phyloP scores from a whole-genome alignment of 2,888 invertebrate genomes.

The Cheilosia soror region DNA sequence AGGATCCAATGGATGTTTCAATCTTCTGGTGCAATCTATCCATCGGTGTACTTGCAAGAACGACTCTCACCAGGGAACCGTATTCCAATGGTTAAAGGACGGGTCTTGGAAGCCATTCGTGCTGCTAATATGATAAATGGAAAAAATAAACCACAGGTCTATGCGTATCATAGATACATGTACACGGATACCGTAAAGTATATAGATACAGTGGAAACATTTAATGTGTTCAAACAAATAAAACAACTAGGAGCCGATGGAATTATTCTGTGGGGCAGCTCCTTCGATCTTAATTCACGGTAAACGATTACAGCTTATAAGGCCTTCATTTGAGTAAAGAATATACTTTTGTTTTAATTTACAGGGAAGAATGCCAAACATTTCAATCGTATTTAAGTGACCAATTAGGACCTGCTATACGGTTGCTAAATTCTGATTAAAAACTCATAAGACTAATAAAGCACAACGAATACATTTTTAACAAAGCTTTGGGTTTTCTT shows the following conservation, averaged over 20 bases:
- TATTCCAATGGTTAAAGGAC: constrained; percentile 53
- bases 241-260: constrained; percentile 53
- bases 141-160: constrained; percentile 43
- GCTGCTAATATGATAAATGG: constrained; percentile 34
- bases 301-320: neutral
- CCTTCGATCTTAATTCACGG: constrained; percentile 51
- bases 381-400: constrained; percentile 40
- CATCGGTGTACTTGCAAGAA: constrained; percentile 65
- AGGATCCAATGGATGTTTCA: constrained; percentile 71
- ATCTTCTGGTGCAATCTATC: constrained; percentile 56
- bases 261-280: constrained; percentile 61
- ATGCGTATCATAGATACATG: constrained; percentile 59
- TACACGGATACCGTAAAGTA: constrained; percentile 58
- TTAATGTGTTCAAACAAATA: constrained; percentile 38
- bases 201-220: constrained; percentile 27
- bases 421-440: constrained; percentile 20
- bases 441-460: neutral
- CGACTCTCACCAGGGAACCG: constrained; percentile 26
- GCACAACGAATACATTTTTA: neutral
- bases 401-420: constrained; percentile 41
- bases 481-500: neutral
- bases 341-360: neutral
- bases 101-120: constrained; percentile 54
- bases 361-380: constrained; percentile 35
- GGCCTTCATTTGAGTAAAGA: neutral